A percentile compares a stretch with the other conserved stretches of the same genome.
Conservation (phyloP, 2,797 vertebrate species). For the Anniella stebbinsi region DNA sequence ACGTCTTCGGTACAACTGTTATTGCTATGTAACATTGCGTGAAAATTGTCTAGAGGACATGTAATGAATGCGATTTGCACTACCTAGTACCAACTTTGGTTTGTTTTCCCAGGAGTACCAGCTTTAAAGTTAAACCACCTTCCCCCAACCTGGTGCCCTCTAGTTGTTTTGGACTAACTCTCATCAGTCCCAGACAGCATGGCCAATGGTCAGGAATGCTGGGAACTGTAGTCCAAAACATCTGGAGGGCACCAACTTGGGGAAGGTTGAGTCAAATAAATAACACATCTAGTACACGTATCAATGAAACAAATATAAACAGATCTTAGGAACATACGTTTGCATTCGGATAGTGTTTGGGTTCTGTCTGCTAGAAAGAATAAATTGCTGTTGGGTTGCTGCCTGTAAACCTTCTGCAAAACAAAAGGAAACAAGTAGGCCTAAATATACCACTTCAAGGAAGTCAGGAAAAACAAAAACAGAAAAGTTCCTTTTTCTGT, state of each 20-base stretch:
- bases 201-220: too few relatives aligned
- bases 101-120: neutral
- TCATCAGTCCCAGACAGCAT: too few relatives aligned
- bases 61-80: neutral
- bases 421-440: slow-evolving; percentile 61
- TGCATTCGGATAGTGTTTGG: slow-evolving; percentile 86
- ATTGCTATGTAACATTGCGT: neutral
- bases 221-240: too few relatives aligned
- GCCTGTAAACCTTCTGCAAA: slow-evolving; percentile 91
- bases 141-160: too few relatives aligned
- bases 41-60: neutral
- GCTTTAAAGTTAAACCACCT: slow-evolving; percentile 4
- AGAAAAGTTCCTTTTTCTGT: neutral
- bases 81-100: neutral
- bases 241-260: too few relatives aligned
- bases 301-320: neutral
- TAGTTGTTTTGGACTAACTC: too few relatives aligned
- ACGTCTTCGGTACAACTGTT: neutral
- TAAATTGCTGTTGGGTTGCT: slow-evolving; percentile 94
- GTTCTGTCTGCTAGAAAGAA: slow-evolving; percentile 91
- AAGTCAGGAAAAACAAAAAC: neutral
- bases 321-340: slow-evolving; percentile 83
- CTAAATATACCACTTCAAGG: slow-evolving; percentile 6
- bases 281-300: neutral
- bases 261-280: neutral